Evolutionary conservation across 1,140 invertebrate species (phyloP).

Genomic region (Sarcophaga bullata): DNA sequence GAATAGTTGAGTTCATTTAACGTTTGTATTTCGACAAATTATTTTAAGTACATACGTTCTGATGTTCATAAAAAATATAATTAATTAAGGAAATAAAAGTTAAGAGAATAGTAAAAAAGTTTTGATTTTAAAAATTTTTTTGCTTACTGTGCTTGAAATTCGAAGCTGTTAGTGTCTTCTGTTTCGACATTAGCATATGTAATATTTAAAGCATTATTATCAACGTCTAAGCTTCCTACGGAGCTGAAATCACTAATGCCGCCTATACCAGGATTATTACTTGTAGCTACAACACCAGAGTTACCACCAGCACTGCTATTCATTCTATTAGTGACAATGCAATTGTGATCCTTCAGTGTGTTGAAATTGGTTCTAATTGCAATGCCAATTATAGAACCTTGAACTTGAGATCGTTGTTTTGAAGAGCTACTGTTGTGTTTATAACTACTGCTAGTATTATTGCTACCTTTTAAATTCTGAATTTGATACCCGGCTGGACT

Average conservation of each 20-base stretch:
- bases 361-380: background rate
- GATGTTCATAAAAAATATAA: too few species aligned
- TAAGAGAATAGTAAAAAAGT: too few species aligned
- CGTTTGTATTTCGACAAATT: too few species aligned
- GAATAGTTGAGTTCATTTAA: too few species aligned
- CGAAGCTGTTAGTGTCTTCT: background rate
- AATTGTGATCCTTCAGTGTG: background rate
- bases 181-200: background rate
- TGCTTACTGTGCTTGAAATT: constrained; percentile 1
- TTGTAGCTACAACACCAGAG: background rate
- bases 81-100: too few species aligned
- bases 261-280: background rate
- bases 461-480: too few species aligned
- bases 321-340: background rate
- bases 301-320: background rate
- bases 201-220: background rate
- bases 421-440: background rate
- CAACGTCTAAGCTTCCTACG: constrained; percentile 17
- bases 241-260: background rate
- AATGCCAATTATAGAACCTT: background rate
- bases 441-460: background rate
- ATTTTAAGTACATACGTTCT: too few species aligned
- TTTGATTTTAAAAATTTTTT: background rate
- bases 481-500: constrained; percentile 10
- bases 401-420: background rate